Percentiles rank a stretch among this genome's conserved stretches.
Conservation (phyloP, 2,113 vertebrate species). For the Notothenia rossii region DNA sequence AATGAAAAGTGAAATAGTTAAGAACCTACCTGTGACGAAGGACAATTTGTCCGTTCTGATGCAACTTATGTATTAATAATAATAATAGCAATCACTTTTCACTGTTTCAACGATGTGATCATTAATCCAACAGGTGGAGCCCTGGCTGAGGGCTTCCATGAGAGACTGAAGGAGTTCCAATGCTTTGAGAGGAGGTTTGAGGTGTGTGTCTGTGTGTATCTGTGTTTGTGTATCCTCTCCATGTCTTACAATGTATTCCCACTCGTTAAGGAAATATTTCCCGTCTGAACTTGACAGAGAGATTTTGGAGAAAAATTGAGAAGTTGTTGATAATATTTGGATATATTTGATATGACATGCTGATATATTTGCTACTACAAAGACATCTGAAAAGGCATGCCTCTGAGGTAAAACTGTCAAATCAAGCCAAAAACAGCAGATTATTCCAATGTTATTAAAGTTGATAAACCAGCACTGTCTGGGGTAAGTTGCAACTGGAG, state of each 20-base stretch:
- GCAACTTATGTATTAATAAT: background rate
- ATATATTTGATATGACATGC: background rate
- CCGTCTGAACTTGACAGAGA: background rate
- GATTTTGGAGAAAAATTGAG: background rate
- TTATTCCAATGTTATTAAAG: background rate
- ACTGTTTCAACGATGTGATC: background rate
- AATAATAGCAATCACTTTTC: background rate
- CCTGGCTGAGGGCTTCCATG: constrained; percentile 95
- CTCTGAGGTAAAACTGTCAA: constrained; percentile 7
- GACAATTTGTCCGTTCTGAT: background rate
- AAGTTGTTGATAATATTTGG: background rate
- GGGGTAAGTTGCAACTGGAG: background rate
- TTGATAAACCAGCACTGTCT: background rate
- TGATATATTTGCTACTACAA: background rate
- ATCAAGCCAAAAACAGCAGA: background rate
- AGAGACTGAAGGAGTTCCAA: constrained; percentile 95
- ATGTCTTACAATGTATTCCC: background rate
- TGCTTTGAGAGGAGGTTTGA: constrained; percentile 97
- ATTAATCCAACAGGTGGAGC: constrained; percentile 87
- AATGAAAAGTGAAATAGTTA: background rate
- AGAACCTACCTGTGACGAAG: background rate
- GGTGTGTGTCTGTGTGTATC: constrained; percentile 85
- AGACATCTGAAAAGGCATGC: background rate
- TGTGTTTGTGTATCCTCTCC: background rate
- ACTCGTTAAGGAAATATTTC: background rate